phyloP scores from a whole-genome alignment of 2,113 vertebrate genomes.

The Cavia porcellus region DNA sequence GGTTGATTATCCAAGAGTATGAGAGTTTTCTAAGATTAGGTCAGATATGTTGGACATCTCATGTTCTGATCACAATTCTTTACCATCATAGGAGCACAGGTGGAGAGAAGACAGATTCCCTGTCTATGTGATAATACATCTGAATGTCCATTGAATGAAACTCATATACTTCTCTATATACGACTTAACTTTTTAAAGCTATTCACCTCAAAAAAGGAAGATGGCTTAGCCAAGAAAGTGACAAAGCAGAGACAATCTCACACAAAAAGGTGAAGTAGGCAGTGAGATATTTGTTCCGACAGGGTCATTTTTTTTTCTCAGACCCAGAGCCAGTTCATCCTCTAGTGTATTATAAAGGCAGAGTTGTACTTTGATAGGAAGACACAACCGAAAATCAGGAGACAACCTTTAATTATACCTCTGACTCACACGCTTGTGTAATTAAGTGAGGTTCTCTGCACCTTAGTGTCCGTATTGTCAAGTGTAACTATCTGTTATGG shows the following conservation, averaged over 20 bases:
- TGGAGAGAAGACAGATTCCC: background rate
- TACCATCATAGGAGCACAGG: background rate
- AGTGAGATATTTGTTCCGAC: background rate
- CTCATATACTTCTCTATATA: background rate
- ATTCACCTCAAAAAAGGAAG: background rate
- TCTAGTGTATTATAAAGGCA: background rate
- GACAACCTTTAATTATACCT: background rate
- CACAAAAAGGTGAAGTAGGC: background rate
- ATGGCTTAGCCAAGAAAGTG: background rate
- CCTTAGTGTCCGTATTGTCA: background rate
- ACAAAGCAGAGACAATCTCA: background rate
- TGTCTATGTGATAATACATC: background rate
- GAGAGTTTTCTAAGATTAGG: background rate
- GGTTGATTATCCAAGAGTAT: background rate
- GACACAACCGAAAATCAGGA: background rate
- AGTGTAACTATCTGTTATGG: background rate
- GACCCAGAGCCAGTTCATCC: background rate
- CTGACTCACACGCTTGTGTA: background rate
- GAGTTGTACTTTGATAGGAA: background rate
- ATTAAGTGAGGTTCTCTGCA: background rate
- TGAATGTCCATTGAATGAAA: background rate
- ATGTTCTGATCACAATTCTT: background rate
- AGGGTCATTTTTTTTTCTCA: background rate
- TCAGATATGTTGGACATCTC: background rate
- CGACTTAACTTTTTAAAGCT: background rate